Evolutionary conservation across 2,888 invertebrate species (phyloP), one percentile per base, ranked within the genome.

Genomic region (Aphelenchoides bicaudatus): DNA sequence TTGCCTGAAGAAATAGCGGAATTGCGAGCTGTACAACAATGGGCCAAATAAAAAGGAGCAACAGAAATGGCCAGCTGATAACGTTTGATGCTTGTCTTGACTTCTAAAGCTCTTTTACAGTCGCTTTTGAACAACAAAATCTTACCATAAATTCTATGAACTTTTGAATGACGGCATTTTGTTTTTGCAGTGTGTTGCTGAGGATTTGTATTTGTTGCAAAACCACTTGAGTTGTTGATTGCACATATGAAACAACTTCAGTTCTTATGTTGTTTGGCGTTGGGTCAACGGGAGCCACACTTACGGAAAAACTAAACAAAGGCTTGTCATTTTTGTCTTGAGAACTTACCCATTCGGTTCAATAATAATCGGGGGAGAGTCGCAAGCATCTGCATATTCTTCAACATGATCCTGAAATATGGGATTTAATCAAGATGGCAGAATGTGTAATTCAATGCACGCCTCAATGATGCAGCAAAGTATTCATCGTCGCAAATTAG

Each of bases 1-100:
- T 34, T 43, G 10, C 23, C 23, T 19, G 23, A 43, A 43, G 23
- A 43, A 43, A 25, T 8, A 43, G 10, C 43, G n/a, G 31, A 19
- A 51, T 51, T 16, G 37, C 10, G 13, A 51, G 2, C 3, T 51
- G 52, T 8, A 51, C 52, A 30, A 51, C 10, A 30, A 51, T 4
- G 19, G 52, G 52, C 52, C 52, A 51, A 37, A 51, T 51, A 21
- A 51, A 51, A 6, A 51, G 21, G 8, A 51, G 37, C 19, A 51
- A 19, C 8, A 51, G 39, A 19, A 51, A 51, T 6, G 52, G 52
- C 52, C 52, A 51, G 39, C 37, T 23, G 38, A 43, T 43, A 13
- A 43, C 16, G n/a, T 10, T 43, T 19, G 16, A 25, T 6, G 43
- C 16, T 51, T 39, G 52, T n/a, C 39, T 34, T 3, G 23, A 16